Percentiles rank a stretch among this genome's conserved stretches.
phyloP scores from a whole-genome alignment of 2,797 vertebrate species.

The Odontamblyopus lacepedii region DNA sequence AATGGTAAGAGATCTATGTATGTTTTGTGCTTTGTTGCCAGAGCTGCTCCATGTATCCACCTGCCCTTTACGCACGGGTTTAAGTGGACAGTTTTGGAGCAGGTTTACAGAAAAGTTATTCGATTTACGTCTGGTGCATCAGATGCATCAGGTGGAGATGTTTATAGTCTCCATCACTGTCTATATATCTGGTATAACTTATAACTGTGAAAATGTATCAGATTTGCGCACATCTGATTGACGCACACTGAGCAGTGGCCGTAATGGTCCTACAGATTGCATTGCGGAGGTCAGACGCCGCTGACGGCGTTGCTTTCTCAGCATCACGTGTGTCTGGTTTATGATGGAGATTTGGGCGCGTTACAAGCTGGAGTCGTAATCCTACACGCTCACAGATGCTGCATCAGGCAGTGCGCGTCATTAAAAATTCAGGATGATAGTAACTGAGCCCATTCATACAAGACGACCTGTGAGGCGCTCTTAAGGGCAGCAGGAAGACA shows the following conservation, averaged over 20 bases:
- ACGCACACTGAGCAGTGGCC: not conserved
- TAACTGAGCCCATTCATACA: conserved; percentile 14
- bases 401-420: conserved; percentile 28
- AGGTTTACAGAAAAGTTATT: not conserved
- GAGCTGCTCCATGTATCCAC: not conserved
- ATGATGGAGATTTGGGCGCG: not conserved
- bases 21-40: not conserved
- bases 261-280: not conserved
- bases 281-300: not conserved
- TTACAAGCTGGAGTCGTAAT: not conserved
- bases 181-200: not conserved
- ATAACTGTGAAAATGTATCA: not conserved
- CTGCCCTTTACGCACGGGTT: not conserved
- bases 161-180: not conserved
- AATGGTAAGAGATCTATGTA: conserved; percentile 57
- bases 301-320: not conserved
- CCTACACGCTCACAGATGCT: conserved; percentile 28
- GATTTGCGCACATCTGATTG: not conserved
- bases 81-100: not conserved
- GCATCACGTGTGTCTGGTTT: conserved; percentile 1
- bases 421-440: conserved; percentile 40
- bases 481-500: not conserved
- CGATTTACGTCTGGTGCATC: not conserved
- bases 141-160: not conserved
- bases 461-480: not conserved